Percentiles rank a stretch among this genome's conserved stretches.
phyloP scores from a whole-genome alignment of 2,797 vertebrate genomes.

The Lithobates pipiens region DNA sequence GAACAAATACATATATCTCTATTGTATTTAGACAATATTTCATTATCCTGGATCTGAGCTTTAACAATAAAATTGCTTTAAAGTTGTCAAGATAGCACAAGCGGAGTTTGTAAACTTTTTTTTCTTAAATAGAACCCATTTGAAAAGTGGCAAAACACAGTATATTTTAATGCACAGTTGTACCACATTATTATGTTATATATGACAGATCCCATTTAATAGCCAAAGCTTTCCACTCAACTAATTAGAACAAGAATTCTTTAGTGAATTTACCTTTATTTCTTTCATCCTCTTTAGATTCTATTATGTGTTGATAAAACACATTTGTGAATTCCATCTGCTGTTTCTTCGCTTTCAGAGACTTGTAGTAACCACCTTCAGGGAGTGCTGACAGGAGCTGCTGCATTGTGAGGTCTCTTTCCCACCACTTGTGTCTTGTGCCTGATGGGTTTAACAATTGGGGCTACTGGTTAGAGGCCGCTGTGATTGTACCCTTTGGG shows the following conservation, averaged over 20 bases:
- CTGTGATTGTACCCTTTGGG: slow-evolving; percentile 30
- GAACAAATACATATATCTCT: no score
- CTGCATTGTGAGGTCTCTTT: neutral
- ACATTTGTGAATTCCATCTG: neutral
- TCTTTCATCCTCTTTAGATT: neutral
- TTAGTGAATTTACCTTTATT: neutral
- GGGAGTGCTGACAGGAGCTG: neutral
- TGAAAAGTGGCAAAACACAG: no score
- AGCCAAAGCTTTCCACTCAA: neutral
- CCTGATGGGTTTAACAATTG: neutral
- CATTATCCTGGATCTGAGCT: no score
- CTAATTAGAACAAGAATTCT: slow-evolving; percentile 14
- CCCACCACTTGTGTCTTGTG: neutral
- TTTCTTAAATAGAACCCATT: neutral
- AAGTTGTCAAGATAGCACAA: no score
- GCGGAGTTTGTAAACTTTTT: neutral
- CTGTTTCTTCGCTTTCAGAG: neutral
- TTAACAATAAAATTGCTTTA: no score
- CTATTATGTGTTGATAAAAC: neutral
- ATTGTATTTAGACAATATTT: no score
- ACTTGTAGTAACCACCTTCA: neutral
- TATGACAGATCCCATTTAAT: slow-evolving; percentile 5
- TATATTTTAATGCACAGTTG: neutral
- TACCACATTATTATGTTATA: neutral
- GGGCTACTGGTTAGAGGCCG: neutral